Evolutionary conservation across 53 echinoderm and acorn worm genomes (phyloP).

Genomic region (Holothuria scabra): DNA sequence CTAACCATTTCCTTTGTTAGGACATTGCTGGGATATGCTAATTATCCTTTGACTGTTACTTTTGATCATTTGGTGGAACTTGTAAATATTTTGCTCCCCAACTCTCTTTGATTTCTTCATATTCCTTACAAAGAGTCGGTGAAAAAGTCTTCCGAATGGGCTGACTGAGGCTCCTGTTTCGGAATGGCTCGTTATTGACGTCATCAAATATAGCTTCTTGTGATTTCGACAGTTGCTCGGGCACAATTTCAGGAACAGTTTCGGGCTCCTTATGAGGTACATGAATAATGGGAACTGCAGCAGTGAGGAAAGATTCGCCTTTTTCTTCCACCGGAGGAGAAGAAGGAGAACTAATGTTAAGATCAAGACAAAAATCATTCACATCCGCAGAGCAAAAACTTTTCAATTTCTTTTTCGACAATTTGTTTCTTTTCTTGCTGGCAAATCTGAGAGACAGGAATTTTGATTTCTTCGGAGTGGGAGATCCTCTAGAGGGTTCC

Average conservation of each 20-base stretch:
- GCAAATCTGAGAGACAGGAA: constrained; percentile 17
- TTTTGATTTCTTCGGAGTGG: background rate
- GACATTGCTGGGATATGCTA: no score
- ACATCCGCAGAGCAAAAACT: background rate
- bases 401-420: constrained; percentile 2
- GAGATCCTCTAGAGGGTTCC: background rate
- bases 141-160: constrained; percentile 16
- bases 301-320: background rate
- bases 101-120: constrained; percentile 15
- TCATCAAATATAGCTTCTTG: constrained; percentile 31
- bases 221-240: constrained; percentile 15
- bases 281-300: constrained; percentile 7
- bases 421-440: constrained; percentile 18
- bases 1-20: no score
- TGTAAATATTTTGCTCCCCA: constrained; percentile 32
- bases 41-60: no score
- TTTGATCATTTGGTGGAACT: background rate
- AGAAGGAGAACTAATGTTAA: constrained; percentile 24
- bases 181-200: constrained; percentile 12
- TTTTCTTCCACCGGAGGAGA: background rate
- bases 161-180: constrained; percentile 33
- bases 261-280: background rate
- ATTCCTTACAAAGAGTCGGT: constrained; percentile 24
- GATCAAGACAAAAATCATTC: constrained; percentile 21
- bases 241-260: background rate